Base-by-base conservation (phyloP, 2,888 invertebrate genomes). In the Morpho deidamia region DNA sequence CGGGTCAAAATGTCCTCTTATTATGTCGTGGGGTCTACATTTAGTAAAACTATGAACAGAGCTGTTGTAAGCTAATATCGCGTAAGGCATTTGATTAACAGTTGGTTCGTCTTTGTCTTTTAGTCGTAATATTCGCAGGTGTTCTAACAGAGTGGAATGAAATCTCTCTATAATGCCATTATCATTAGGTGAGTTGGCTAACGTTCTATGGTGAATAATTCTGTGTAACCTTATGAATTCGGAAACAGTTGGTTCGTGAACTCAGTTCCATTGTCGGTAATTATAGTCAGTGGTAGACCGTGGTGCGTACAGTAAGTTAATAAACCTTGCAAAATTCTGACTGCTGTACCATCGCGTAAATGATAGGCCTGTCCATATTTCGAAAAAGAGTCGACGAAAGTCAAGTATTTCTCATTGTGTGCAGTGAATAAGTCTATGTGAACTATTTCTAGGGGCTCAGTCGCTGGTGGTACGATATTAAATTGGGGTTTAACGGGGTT, bases 1-100 rank as follows among this genome's bases (percentile, higher is more conserved):
- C 0, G 66, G 65, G 14, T 66, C 68, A 37, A 59, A 59, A 23
- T 70, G 67, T 33, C 66, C 68, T 1, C 53, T 62, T 7, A 68
- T 59, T 33, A 67, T 4, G 2, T 68, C 68, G 1, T 56, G 33
- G 0, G 68, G 67, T 51, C 62, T 59, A 40, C 64, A 64, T 45
- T 61, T 66, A 0, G 66, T 67, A 48, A 66, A 67, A 14, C 64
- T 65, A 38, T 61, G 61, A 32, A 63, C 47, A 1, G 60, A 61
- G 42, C 56, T 61, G 38, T 59, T 59, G 23, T 59, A 59, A 3
- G 52, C 58, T 37, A 60, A 14, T 8, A 60, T 46, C 2, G 53
- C 56, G 47, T 56, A 56, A 0, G 56, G 59, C 46, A 61, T 55
- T 2, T 58, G 44, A 14, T 59, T 63, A n/a, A 51, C 35, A 9